Percentiles rank a stretch among this genome's conserved stretches.
phyloP scores from a whole-genome alignment of 2,797 vertebrate genomes.

The Helicolenus hilgendorfi region DNA sequence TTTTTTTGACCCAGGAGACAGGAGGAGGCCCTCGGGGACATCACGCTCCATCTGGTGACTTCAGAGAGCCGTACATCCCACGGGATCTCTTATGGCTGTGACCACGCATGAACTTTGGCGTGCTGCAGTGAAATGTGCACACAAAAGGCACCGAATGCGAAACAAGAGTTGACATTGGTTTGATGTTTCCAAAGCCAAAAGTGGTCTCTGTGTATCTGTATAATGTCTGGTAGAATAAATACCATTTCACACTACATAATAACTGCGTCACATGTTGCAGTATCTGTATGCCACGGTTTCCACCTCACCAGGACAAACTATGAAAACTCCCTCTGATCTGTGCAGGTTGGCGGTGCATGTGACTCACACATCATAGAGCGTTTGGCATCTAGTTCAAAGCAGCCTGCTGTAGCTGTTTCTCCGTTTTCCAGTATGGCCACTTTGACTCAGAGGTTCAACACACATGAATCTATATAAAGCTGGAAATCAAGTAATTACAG shows the following conservation, averaged over 20 bases:
- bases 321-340: constrained; percentile 14
- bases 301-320: neutral
- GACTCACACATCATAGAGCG: constrained; percentile 36
- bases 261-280: neutral
- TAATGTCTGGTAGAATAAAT: neutral
- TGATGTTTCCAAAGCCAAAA: neutral
- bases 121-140: neutral
- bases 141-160: neutral
- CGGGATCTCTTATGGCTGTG: neutral
- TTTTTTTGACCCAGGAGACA: constrained; percentile 12
- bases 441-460: neutral
- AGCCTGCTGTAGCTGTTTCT: neutral
- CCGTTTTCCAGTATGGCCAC: neutral
- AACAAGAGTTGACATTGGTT: neutral
- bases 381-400: constrained; percentile 42
- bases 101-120: neutral
- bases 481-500: neutral
- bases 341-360: neutral
- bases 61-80: constrained; percentile 17
- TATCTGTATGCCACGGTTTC: neutral
- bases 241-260: neutral
- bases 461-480: neutral
- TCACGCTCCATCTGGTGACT: constrained; percentile 57
- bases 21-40: constrained; percentile 12
- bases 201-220: neutral